Base-by-base conservation (phyloP, 2,888 invertebrate genomes). In the Cephus pulcher region DNA sequence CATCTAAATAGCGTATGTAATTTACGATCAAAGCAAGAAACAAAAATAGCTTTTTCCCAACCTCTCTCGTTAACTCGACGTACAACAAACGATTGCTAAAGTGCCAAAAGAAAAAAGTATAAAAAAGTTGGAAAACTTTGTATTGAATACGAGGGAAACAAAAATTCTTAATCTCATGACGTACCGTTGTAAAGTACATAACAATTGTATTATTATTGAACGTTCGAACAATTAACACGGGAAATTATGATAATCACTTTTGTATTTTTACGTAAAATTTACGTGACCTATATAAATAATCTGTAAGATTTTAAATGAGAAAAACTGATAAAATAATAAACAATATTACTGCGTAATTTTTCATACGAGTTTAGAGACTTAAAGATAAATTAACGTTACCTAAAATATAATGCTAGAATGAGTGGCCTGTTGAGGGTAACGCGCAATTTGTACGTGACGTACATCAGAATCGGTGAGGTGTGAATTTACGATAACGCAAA, bases 191-290 rank as follows among this genome's bases (percentile, higher is more conserved):
- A 56, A 56, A 56, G 56, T 56, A 56, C 56, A 56, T 56, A 23
- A 56, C 6, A 23, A 56, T 56, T 56, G 71, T 71, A 71, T 71
- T 71, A 71, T 71, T 71, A 71, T 71, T 71, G 71, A 30, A 71
- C 71, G 71, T 71, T 78, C 78, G 75, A 80, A 83, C 76, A 70
- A 69, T 81, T 80, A 82, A 81, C 78, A 85, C 84, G 84, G 82
- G 86, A 77, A 86, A 84, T 87, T 86, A 86, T 76, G 86, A 88
- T 88, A 87, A 88, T 88, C 88, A 88, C 85, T 88, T 85, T 86
- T 88, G 87, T 88, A 86, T 88, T 86, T 85, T 87, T 83, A 83
- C 84, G 84, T 84, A 83, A 84, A 78, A 82, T 81, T 79, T 34
- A 32, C 56, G 74, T 35, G 83, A 84, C 82, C 82, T 84, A 84